Evolutionary conservation across 2,888 invertebrate species (phyloP).

Genomic region (Balanococcus diminutus): DNA sequence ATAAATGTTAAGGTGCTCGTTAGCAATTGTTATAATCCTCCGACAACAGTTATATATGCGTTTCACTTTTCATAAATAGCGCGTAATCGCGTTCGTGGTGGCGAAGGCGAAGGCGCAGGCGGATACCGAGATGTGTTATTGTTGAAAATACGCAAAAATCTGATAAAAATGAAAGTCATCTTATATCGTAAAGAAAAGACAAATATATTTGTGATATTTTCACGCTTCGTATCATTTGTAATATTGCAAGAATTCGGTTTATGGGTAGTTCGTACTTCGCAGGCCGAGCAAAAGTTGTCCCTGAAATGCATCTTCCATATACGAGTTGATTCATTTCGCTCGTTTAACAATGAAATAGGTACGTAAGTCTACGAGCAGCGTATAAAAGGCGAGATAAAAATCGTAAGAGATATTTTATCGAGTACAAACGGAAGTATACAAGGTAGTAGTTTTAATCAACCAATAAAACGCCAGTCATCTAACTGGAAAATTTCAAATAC

Average conservation of each 20-base stretch:
- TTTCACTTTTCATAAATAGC: constrained; percentile 44
- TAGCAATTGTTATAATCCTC: constrained; percentile 42
- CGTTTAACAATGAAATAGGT: neutral
- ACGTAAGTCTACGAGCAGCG: neutral
- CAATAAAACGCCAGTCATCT: neutral
- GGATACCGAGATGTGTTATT: constrained; percentile 34
- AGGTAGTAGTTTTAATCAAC: neutral
- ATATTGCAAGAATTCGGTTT: constrained; percentile 33
- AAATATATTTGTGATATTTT: constrained; percentile 41
- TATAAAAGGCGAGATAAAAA: neutral
- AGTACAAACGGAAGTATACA: neutral
- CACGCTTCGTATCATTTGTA: constrained; percentile 9
- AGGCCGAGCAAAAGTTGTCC: neutral
- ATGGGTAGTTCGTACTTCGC: neutral
- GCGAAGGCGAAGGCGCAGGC: neutral
- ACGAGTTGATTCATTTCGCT: neutral
- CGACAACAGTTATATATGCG: constrained; percentile 34
- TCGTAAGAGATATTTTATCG: neutral
- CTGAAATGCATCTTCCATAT: neutral
- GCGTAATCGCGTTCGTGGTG: constrained; percentile 21
- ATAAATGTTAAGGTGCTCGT: constrained; percentile 41
- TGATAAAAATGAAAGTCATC: constrained; percentile 49
- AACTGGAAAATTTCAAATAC: neutral
- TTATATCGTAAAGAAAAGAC: constrained; percentile 38
- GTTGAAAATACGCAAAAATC: constrained; percentile 49